A percentile compares a stretch with the other conserved stretches of the same genome.
Evolutionary conservation across 2,888 invertebrate genomes (phyloP).

Genomic region (Lepas anatifera): DNA sequence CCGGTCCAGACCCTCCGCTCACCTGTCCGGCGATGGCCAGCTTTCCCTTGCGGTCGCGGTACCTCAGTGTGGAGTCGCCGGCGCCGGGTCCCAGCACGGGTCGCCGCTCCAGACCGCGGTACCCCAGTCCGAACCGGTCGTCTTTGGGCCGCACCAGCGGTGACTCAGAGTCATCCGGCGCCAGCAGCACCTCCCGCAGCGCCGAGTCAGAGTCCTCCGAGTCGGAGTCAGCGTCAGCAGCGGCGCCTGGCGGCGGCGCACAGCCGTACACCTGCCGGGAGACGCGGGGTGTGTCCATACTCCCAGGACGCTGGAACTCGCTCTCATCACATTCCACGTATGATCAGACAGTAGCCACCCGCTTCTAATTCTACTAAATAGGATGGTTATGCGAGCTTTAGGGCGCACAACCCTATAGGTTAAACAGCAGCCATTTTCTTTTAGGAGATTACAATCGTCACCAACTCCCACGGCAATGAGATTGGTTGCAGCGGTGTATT

Average conservation of each 20-base stretch:
- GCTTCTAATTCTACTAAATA: too few relatives aligned
- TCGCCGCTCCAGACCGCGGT: slow-evolving; percentile 30
- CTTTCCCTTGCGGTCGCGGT: slow-evolving; percentile 48
- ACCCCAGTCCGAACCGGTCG: slow-evolving; percentile 46
- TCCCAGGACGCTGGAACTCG: too few relatives aligned
- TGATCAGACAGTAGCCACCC: too few relatives aligned
- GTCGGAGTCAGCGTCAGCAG: not conserved
- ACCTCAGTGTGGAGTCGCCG: slow-evolving; percentile 30
- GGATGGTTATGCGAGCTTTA: too few relatives aligned
- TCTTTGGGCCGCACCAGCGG: slow-evolving; percentile 59
- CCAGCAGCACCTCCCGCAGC: slow-evolving; percentile 43
- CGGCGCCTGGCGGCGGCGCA: not conserved
- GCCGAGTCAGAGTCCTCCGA: slow-evolving; percentile 29
- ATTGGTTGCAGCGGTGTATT: too few relatives aligned
- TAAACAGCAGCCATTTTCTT: too few relatives aligned
- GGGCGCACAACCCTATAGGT: too few relatives aligned
- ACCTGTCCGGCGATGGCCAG: slow-evolving; percentile 39
- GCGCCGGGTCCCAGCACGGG: slow-evolving; percentile 23
- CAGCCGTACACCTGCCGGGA: slow-evolving; percentile 14
- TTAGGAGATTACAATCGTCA: too few relatives aligned
- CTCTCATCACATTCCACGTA: too few relatives aligned
- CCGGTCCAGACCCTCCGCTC: too few relatives aligned
- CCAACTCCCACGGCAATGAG: too few relatives aligned
- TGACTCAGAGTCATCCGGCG: slow-evolving; percentile 69
- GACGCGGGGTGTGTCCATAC: too few relatives aligned